Evolutionary conservation across 2,888 invertebrate species (phyloP).

Genomic region (Ferrisia virgata): DNA sequence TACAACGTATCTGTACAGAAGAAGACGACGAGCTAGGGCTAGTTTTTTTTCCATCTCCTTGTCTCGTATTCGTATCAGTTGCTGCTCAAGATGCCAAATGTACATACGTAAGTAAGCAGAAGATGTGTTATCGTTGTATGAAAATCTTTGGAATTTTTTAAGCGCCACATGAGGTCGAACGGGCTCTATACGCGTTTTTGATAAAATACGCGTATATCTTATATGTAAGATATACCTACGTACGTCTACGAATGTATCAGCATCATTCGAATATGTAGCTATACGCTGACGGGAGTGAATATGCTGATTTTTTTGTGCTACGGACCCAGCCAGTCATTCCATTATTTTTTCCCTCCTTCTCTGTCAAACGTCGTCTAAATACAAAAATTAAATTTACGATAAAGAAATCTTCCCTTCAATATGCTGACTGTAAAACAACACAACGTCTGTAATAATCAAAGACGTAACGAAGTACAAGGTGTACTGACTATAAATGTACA

Average conservation of each 20-base stretch:
- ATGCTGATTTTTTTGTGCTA: too few species aligned
- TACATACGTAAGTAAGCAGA: background rate
- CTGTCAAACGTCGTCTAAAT: background rate
- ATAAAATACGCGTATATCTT: conserved; percentile 4
- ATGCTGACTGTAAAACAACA: too few species aligned
- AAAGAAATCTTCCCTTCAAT: background rate
- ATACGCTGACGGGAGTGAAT: too few species aligned
- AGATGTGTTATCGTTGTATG: background rate
- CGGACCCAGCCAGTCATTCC: background rate
- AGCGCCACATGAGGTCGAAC: background rate
- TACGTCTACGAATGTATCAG: background rate
- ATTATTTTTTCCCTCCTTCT: background rate
- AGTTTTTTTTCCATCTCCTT: too few species aligned
- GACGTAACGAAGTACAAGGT: background rate
- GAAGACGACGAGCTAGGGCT: background rate
- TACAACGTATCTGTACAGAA: too few species aligned
- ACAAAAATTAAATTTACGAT: background rate
- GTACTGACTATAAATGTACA: background rate
- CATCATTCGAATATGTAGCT: too few species aligned
- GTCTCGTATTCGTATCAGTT: background rate
- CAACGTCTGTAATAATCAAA: too few species aligned
- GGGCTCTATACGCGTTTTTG: background rate
- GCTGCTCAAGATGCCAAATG: background rate
- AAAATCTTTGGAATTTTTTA: conserved; percentile 11
- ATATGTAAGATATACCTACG: background rate